Conservation (phyloP, 2,888 invertebrate genomes). For the Odontothrips loti region DNA sequence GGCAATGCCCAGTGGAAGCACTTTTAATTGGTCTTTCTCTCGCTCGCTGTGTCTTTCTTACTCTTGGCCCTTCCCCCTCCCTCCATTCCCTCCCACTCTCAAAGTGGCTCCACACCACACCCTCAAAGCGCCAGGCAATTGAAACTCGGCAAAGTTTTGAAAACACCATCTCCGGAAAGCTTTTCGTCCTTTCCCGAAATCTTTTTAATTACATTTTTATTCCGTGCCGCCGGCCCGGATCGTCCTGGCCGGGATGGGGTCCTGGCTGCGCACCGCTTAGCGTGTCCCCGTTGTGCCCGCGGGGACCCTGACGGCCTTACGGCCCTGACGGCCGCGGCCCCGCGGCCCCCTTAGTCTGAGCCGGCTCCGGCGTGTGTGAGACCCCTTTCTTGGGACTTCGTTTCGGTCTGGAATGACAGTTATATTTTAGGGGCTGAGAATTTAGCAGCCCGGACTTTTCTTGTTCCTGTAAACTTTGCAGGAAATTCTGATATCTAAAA, state of each 20-base stretch:
- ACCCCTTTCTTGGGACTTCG: too few relatives aligned
- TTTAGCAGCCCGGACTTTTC: too few relatives aligned
- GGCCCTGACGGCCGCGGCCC: too few relatives aligned
- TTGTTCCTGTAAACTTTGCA: too few relatives aligned
- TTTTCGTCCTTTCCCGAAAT: constrained; percentile 19
- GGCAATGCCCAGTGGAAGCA: background rate
- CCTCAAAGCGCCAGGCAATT: background rate
- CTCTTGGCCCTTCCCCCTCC: background rate
- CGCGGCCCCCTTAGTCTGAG: background rate
- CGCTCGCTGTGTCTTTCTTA: background rate
- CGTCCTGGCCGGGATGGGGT: too few relatives aligned
- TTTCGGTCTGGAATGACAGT: too few relatives aligned
- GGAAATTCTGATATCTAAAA: too few relatives aligned
- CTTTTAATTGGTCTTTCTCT: constrained; percentile 6
- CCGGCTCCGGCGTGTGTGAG: background rate
- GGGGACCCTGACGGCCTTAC: too few relatives aligned
- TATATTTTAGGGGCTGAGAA: too few relatives aligned
- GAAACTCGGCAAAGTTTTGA: constrained; percentile 17
- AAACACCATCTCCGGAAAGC: constrained; percentile 18
- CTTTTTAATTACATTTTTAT: constrained; percentile 24
- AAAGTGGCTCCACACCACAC: constrained; percentile 3
- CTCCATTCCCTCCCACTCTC: background rate
- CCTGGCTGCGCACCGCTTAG: too few relatives aligned
- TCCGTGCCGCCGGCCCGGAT: background rate
- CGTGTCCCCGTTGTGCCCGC: too few relatives aligned